Evolutionary conservation across 2,888 invertebrate species (phyloP), one percentile per base, ranked within the genome.

Genomic region (Anorthoa munda): DNA sequence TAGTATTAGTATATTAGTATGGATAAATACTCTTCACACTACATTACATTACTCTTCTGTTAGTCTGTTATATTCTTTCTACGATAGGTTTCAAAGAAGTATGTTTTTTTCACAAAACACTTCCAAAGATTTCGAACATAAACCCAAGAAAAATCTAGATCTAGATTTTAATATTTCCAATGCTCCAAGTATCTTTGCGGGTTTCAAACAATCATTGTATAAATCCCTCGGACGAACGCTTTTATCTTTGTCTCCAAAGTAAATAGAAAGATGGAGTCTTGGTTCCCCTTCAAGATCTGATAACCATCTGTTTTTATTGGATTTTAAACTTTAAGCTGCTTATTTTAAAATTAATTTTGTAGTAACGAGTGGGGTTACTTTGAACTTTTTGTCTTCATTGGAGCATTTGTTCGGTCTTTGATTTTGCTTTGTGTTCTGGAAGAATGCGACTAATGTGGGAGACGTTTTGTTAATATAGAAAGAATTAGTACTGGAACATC

Each of bases 191-290:
- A 79, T 87, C 87, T 90, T 90, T 87, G 87, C 85, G 87, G 88
- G 86, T 75, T 88, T 88, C 88, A 88, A 90, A 75, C 73, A 89
- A 82, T 89, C 89, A 88, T 90, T 91, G 90, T 89, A 88, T 89
- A 91, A 92, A 92, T 91, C 90, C 89, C 81, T 84, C 68, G 81
- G 86, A 88, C 85, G 87, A 87, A 90, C 76, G 91, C 90, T 92
- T 92, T 94, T 92, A 92, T 93, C 92, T 93, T 89, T 87, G 90
- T 89, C 89, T 88, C 82, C 79, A 88, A 89, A 92, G 90, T 90
- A 92, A 93, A 93, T 91, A 91, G 81, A 83, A 82, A 85, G 85
- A 87, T 86, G 80, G 84, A 82, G 84, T 81, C 77, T 59, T 66
- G 48, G 59, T 70, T 74, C 60, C 67, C 70, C 71, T 64, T 75